Conservation (phyloP, 2,888 invertebrate genomes). For the Harpagoxenus sublaevis region DNA sequence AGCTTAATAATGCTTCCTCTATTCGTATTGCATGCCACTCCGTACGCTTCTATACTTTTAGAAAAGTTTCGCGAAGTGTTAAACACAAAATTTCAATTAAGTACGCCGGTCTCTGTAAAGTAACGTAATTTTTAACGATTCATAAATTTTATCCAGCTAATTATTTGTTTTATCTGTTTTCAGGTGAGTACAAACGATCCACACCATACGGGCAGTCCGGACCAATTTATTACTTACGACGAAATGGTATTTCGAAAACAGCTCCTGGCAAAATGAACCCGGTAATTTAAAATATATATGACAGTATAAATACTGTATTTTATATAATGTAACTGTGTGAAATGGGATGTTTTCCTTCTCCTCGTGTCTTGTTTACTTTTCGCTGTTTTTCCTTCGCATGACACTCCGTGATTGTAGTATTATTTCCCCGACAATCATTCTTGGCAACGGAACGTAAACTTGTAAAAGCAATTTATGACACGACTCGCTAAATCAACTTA, state of each 20-base stretch:
- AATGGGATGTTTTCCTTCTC: not conserved
- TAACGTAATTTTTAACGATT: slow-evolving; percentile 1
- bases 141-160: not conserved
- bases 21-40: not conserved
- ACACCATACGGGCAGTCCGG: not conserved
- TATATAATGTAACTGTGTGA: not conserved
- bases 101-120: too few species aligned
- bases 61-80: too few species aligned
- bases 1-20: not conserved
- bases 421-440: not conserved
- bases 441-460: not conserved
- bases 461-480: slow-evolving; percentile 5
- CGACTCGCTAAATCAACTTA: slow-evolving; percentile 16
- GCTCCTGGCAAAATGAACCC: not conserved
- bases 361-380: not conserved
- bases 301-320: not conserved
- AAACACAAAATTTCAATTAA: too few species aligned
- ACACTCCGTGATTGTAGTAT: not conserved
- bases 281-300: slow-evolving; percentile 43
- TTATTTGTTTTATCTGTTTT: slow-evolving; percentile 27
- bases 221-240: slow-evolving; percentile 19
- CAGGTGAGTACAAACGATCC: slow-evolving; percentile 47
- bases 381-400: not conserved
- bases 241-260: not conserved
- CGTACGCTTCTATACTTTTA: not conserved